phyloP scores from a whole-genome alignment of 2,113 vertebrate species.

The Tragelaphus buxtoni region DNA sequence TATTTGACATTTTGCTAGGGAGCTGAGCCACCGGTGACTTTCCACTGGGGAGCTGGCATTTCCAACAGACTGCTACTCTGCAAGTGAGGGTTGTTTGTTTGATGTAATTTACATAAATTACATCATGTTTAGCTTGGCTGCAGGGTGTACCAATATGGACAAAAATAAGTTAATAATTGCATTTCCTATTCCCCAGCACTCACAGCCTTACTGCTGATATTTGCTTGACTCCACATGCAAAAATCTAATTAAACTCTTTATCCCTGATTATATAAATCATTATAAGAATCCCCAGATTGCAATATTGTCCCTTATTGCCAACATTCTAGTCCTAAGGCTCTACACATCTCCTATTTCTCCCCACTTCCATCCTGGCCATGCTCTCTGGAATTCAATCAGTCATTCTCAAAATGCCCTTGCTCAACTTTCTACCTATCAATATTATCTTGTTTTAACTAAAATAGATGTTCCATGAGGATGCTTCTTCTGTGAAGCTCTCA shows the following conservation, averaged over 20 bases:
- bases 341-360: background rate
- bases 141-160: background rate
- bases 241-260: background rate
- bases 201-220: background rate
- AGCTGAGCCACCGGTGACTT: background rate
- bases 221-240: background rate
- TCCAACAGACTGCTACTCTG: background rate
- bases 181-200: background rate
- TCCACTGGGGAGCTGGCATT: background rate
- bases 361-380: accelerated
- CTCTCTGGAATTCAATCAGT: background rate
- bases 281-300: background rate
- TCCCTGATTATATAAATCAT: background rate
- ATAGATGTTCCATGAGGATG: background rate
- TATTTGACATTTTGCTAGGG: background rate
- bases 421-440: background rate
- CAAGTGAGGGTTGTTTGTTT: background rate
- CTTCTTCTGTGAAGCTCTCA: background rate
- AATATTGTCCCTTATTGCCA: background rate
- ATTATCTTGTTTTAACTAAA: background rate
- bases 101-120: background rate
- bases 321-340: background rate
- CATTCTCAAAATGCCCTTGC: background rate
- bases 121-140: background rate
- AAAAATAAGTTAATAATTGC: background rate